These are phyloP conservation scores for Acanthurus leucopareius DNA, from an alignment of 2,797 vertebrate genomes.

Conservation along the genomic window DNA sequence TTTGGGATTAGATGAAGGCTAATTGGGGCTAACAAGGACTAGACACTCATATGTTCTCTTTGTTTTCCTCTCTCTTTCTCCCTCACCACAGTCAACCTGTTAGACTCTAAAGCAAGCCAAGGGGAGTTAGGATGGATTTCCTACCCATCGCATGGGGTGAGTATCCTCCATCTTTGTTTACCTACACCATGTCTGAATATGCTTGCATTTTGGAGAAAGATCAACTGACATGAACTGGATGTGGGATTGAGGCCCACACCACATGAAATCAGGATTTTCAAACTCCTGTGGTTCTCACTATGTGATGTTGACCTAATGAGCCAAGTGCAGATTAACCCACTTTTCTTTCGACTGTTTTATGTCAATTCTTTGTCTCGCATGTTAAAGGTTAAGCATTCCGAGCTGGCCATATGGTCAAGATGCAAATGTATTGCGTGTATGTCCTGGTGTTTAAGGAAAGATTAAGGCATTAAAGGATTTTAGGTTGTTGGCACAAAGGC, in stretches of 20 bases:
- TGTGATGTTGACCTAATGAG: slow-evolving; percentile 59
- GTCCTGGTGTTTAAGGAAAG: slow-evolving; percentile 60
- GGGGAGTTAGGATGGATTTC: slow-evolving; percentile 99
- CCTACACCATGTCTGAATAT: slow-evolving; percentile 36
- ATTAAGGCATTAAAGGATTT: slow-evolving; percentile 73
- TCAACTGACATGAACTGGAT: slow-evolving; percentile 10
- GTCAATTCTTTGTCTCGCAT: slow-evolving; percentile 56
- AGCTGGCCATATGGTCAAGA: slow-evolving; percentile 70
- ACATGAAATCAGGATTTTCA: slow-evolving; percentile 54
- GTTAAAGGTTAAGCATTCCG: slow-evolving; percentile 73
- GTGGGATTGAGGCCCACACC: slow-evolving; percentile 20
- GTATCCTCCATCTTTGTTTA: slow-evolving; percentile 75
- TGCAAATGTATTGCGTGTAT: slow-evolving; percentile 52
- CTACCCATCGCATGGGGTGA: slow-evolving; percentile 96
- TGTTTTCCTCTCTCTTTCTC: slow-evolving; percentile 79
- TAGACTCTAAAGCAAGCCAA: slow-evolving; percentile 99
- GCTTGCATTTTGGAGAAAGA: slow-evolving; percentile 34
- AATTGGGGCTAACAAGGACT: slow-evolving; percentile 84
- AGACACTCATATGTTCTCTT: slow-evolving; percentile 80
- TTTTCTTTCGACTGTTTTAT: slow-evolving; percentile 57
- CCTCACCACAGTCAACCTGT: slow-evolving; percentile 93
- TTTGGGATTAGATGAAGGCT: slow-evolving; percentile 74
- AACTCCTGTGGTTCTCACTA: slow-evolving; percentile 53
- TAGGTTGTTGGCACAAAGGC: slow-evolving; percentile 51
- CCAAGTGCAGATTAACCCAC: slow-evolving; percentile 76